Conservation (phyloP, 1,140 invertebrate species). For the Mizuhopecten yessoensis region DNA sequence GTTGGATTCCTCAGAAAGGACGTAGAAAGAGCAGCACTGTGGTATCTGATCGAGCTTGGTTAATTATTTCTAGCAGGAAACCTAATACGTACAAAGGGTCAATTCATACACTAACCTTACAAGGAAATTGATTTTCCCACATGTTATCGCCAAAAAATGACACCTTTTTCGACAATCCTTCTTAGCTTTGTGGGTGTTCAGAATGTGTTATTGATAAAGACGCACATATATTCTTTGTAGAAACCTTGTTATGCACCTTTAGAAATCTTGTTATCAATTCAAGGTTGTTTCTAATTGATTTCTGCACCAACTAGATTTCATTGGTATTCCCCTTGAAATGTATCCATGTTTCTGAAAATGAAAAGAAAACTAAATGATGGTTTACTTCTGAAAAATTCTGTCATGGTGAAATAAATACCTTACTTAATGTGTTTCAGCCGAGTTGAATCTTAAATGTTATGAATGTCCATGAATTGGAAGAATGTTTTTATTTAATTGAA, state of each 20-base stretch:
- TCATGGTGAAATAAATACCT: too few species aligned
- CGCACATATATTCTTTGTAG: background rate
- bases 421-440: background rate
- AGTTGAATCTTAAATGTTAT: background rate
- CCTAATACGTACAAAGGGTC: background rate
- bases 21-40: background rate
- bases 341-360: background rate
- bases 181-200: conserved; percentile 23
- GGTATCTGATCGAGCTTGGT: background rate
- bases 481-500: background rate
- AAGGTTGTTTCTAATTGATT: background rate
- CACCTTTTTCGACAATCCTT: background rate
- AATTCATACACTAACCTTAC: conserved; percentile 16
- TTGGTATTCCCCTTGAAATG: background rate
- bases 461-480: too few species aligned
- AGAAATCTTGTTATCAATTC: background rate
- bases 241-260: background rate
- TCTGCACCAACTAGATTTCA: background rate
- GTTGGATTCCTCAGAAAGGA: background rate
- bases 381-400: too few species aligned
- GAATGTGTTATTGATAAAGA: background rate
- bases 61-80: conserved; percentile 39
- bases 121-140: conserved; percentile 34
- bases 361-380: background rate
- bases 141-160: conserved; percentile 10